Conservation (phyloP, 2,797 vertebrate species). For the Pangasius sanitwongsei region DNA sequence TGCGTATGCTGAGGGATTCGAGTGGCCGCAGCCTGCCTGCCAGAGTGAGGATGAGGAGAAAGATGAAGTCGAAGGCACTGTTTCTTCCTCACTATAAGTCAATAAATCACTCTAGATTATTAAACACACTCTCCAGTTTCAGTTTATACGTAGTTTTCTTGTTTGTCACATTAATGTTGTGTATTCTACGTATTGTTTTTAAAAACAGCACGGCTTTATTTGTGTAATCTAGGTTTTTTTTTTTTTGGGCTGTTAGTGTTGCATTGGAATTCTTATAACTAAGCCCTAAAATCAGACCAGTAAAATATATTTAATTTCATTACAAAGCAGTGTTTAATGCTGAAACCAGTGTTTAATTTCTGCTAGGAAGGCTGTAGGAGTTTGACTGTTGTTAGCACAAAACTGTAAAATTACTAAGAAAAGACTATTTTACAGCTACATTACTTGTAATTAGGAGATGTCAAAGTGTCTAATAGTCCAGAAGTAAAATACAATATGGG, state of each 20-base stretch:
- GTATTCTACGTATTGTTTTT: background rate
- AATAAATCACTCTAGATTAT: background rate
- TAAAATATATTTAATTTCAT: background rate
- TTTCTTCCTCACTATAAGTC: background rate
- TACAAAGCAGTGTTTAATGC: background rate
- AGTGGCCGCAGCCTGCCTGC: constrained; percentile 84
- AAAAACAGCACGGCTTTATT: background rate
- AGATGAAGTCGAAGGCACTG: constrained; percentile 69
- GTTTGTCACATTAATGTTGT: background rate
- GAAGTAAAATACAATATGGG: background rate
- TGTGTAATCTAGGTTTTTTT: background rate
- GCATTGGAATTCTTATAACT: background rate
- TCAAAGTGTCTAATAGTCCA: background rate
- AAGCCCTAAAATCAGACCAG: background rate
- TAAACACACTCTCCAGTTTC: background rate
- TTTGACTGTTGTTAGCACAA: background rate
- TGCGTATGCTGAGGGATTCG: constrained; percentile 86
- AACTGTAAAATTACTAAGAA: too few relatives aligned
- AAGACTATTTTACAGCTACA: background rate
- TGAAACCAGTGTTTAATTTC: background rate
- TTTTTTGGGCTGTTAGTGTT: background rate
- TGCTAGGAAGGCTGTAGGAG: background rate
- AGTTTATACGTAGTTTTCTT: background rate
- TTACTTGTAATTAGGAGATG: background rate
- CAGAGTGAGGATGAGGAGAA: constrained; percentile 82